A percentile compares a stretch with the other conserved stretches of the same genome.
These are phyloP conservation scores for Pagrus major DNA, from an alignment of 2,113 vertebrate species.

Conservation along the genomic window DNA sequence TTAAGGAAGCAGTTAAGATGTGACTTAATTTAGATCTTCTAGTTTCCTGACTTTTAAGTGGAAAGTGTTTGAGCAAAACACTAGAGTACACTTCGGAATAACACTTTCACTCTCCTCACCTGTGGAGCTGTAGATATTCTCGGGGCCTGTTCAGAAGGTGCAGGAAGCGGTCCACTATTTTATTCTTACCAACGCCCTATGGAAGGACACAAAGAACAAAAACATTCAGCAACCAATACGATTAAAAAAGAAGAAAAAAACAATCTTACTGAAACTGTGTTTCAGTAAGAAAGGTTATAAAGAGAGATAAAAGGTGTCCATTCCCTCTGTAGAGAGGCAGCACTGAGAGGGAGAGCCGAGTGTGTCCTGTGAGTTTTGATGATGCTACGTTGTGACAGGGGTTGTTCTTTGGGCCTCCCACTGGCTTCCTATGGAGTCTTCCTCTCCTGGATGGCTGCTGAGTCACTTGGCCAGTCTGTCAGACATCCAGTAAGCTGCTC, in stretches of 20 bases:
- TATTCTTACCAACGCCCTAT: conserved; percentile 98
- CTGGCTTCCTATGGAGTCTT: conserved; percentile 36
- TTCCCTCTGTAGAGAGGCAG: conserved; percentile 7
- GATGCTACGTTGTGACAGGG: conserved; percentile 45
- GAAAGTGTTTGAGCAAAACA: neutral
- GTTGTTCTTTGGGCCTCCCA: conserved; percentile 48
- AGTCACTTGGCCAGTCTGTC: conserved; percentile 35
- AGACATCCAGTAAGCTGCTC: conserved; percentile 20
- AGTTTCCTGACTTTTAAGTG: neutral
- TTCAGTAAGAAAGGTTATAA: neutral
- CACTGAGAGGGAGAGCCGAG: neutral
- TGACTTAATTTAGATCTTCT: neutral
- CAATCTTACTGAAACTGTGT: no score
- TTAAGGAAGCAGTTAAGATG: neutral
- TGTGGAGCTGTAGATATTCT: conserved; percentile 97
- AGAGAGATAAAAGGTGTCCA: neutral
- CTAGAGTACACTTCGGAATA: no score
- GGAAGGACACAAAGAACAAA: conserved; percentile 9
- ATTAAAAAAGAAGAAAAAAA: no score
- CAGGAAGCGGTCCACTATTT: conserved; percentile 96
- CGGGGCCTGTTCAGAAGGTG: conserved; percentile 95
- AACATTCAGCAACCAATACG: no score
- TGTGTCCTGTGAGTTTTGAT: conserved; percentile 37
- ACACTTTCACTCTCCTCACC: conserved; percentile 81
- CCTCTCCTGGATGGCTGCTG: neutral